Evolutionary conservation across 2,888 invertebrate genomes (phyloP).

Genomic region (Yponomeuta sedellus): DNA sequence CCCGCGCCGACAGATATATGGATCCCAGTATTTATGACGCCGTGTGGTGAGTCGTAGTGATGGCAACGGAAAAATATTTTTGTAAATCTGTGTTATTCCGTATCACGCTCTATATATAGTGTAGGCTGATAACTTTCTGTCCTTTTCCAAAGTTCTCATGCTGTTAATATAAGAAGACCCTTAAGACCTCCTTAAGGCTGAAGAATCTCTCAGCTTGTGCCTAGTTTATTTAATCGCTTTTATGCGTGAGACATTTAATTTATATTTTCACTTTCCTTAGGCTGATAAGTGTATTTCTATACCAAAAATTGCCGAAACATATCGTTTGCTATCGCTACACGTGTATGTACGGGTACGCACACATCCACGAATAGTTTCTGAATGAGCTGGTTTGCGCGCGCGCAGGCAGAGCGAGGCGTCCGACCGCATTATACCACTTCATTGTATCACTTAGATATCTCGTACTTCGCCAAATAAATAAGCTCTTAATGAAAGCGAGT

Average conservation of each 20-base stretch:
- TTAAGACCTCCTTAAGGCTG: not conserved
- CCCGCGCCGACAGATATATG: conserved; percentile 68
- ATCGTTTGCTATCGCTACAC: conserved; percentile 27
- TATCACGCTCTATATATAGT: not conserved
- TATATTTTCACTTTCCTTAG: no score
- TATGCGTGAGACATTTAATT: no score
- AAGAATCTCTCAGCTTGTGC: not conserved
- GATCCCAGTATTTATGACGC: conserved; percentile 57
- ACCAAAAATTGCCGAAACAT: not conserved
- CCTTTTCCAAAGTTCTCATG: not conserved
- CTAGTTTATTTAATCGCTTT: no score
- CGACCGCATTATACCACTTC: conserved; percentile 48
- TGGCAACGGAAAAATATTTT: not conserved
- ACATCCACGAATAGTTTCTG: conserved; percentile 35
- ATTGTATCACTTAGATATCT: conserved; percentile 63
- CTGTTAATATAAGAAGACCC: not conserved
- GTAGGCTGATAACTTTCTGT: not conserved
- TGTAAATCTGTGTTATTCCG: not conserved
- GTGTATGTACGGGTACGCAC: conserved; percentile 23
- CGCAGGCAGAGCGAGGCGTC: conserved; percentile 38
- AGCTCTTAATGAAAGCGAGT: conserved; percentile 42
- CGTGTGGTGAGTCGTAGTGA: conserved; percentile 34
- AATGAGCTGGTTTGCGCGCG: conserved; percentile 38
- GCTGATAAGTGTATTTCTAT: no score
- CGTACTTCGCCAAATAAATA: conserved; percentile 56